Conservation (phyloP, 2,113 vertebrate genomes). For the Rhea americana region DNA sequence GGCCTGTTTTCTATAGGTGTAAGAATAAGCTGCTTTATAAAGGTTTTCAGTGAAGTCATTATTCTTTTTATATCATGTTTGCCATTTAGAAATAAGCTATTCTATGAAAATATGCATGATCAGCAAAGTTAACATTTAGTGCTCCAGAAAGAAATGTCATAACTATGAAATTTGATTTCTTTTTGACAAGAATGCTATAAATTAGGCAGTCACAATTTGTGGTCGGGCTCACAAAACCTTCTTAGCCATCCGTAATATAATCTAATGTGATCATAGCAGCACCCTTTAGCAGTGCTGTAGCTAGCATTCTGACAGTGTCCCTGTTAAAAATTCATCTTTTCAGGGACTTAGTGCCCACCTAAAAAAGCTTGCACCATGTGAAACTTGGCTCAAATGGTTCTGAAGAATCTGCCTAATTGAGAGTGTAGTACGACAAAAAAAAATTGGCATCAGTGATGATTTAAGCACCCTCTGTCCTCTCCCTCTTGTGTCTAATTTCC, state of each 20-base stretch:
- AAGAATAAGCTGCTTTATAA: slow-evolving; percentile 52
- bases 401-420: neutral
- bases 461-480: neutral
- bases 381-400: neutral
- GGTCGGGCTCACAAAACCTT: slow-evolving; percentile 35
- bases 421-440: neutral
- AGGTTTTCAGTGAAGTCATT: slow-evolving; percentile 62
- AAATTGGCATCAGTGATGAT: neutral
- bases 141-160: slow-evolving; percentile 72
- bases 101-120: slow-evolving; percentile 53
- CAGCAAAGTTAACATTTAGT: slow-evolving; percentile 72
- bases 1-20: slow-evolving; percentile 50
- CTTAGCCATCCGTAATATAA: slow-evolving; percentile 30
- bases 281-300: neutral
- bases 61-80: slow-evolving; percentile 59
- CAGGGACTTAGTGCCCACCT: neutral
- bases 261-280: slow-evolving; percentile 52
- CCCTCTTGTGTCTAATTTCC: neutral
- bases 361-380: neutral
- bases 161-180: slow-evolving; percentile 72
- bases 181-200: slow-evolving; percentile 58
- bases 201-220: slow-evolving; percentile 34
- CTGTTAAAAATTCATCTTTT: slow-evolving; percentile 29
- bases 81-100: slow-evolving; percentile 66
- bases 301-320: neutral